Base-by-base conservation (phyloP, 2,888 invertebrate species). In the Gymnoscelis rufifasciata region DNA sequence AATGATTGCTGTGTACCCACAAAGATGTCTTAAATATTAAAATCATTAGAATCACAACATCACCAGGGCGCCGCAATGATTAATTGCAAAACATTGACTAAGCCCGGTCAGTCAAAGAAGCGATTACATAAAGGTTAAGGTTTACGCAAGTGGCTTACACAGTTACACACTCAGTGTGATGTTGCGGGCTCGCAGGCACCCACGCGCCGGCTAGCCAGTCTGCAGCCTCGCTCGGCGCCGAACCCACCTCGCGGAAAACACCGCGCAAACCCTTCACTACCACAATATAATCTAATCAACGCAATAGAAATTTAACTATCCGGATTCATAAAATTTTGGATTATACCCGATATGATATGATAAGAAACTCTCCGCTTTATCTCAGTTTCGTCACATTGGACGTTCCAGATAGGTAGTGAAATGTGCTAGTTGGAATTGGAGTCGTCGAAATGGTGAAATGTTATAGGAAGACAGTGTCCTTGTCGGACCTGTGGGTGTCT, bases 401-500 rank as follows among this genome's bases (percentile, higher is more conserved):
- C 30, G 40, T 46, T 54, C 28, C 38, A 39, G 29, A 15, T 48
- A 8, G 10, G 31, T 33, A 23, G 35, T 30, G 37, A 12, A 37
- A 48, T 47, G 44, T 54, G 48, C 19, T 35, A 10, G 15, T 57
- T 59, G 54, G 55, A 45, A 53, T 49, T 40, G 46, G 30, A 33
- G 36, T 37, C 56, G 55, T 56, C 43, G 78, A 74, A 66, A 87
- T 86, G 83, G 79, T 86, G 67, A 84, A 84, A 78, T 71, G 66
- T 72, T 75, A 66, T 70, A 81, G 75, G 69, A 78, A 74, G 60
- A 62, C 52, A 54, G 54, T 78, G 3, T 57, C 72, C 33, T 48
- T 78, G 11, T 73, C 83, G 56, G 71, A 77, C 45, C 60, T 83
- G 43, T 86, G 86, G 87, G 83, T 88, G 54, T 66, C 76, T 4